Percentiles rank a stretch among this genome's conserved stretches.
Evolutionary conservation across 2,888 invertebrate genomes (phyloP).

Genomic region (Ctena decussata): DNA sequence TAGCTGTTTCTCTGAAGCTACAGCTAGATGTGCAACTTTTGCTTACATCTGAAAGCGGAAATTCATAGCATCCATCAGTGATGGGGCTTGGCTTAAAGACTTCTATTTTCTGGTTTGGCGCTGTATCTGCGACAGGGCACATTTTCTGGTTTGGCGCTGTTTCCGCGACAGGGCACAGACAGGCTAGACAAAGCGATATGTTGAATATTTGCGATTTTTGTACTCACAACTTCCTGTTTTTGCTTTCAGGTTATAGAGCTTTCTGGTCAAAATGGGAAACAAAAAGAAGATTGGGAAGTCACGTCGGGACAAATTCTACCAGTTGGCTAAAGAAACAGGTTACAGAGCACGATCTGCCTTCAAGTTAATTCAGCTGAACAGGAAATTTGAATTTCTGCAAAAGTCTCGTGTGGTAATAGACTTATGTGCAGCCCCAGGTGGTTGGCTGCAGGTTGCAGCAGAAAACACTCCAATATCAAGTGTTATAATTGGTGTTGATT

Average conservation of each 20-base stretch:
- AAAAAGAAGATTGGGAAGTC: constrained; percentile 99
- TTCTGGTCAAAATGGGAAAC: constrained; percentile 80
- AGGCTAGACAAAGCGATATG: too few relatives aligned
- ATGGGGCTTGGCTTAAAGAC: too few relatives aligned
- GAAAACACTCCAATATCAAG: constrained; percentile 99
- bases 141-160: too few relatives aligned
- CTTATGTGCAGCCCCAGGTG: constrained; percentile 99
- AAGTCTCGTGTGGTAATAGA: constrained; percentile 98
- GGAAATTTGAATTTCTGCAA: constrained; percentile 98
- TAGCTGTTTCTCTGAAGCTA: too few relatives aligned
- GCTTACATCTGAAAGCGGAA: too few relatives aligned
- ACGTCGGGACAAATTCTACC: constrained; percentile 99
- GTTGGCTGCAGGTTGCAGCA: constrained; percentile 99
- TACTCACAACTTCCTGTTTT: background rate
- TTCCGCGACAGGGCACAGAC: too few relatives aligned
- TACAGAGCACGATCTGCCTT: constrained; percentile 99
- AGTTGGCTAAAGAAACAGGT: constrained; percentile 99
- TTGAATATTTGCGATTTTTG: too few relatives aligned
- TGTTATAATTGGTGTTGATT: constrained; percentile 97
- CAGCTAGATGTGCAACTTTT: too few relatives aligned
- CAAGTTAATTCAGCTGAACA: constrained; percentile 98
- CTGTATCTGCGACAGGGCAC: too few relatives aligned
- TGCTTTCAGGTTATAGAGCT: background rate
- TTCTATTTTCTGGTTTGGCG: too few relatives aligned
- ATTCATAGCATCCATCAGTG: too few relatives aligned